Evolutionary conservation across 92 coral and sea anemone genomes (phyloP).

Genomic region (Epizoanthus rinbou): DNA sequence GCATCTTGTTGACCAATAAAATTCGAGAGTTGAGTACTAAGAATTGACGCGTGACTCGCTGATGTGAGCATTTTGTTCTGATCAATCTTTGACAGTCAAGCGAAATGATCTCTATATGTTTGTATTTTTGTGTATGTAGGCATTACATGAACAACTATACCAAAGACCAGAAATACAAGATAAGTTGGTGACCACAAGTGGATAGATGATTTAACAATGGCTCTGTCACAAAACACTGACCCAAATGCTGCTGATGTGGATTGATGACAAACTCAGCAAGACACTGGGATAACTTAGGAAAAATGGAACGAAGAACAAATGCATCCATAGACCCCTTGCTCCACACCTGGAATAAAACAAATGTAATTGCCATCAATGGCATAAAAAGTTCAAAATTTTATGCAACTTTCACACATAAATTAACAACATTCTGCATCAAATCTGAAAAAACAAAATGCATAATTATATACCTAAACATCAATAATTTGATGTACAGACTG

Average conservation of each 20-base stretch:
- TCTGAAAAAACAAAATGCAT: background rate
- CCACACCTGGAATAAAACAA: constrained; percentile 73
- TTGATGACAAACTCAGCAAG: constrained; percentile 93
- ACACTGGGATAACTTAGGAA: constrained; percentile 91
- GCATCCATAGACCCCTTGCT: constrained; percentile 98
- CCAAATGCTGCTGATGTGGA: constrained; percentile 98
- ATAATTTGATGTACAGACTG: too few species aligned
- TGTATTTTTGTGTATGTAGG: too few species aligned
- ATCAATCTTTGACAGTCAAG: too few species aligned
- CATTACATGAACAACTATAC: too few species aligned
- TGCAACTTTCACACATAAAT: background rate
- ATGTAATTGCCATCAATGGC: background rate
- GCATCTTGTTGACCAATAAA: too few species aligned
- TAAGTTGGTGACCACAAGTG: background rate
- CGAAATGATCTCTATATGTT: too few species aligned
- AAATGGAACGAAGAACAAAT: constrained; percentile 94
- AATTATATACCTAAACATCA: too few species aligned
- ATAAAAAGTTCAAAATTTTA: background rate
- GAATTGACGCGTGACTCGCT: too few species aligned
- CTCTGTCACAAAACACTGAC: constrained; percentile 40
- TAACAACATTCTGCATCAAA: background rate
- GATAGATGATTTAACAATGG: background rate
- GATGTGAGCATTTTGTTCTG: too few species aligned
- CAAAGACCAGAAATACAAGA: too few species aligned
- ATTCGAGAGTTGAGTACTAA: too few species aligned